Evolutionary conservation across 2,888 invertebrate species (phyloP), one percentile per base, ranked within the genome.

Genomic region (Epiblema foenella): DNA sequence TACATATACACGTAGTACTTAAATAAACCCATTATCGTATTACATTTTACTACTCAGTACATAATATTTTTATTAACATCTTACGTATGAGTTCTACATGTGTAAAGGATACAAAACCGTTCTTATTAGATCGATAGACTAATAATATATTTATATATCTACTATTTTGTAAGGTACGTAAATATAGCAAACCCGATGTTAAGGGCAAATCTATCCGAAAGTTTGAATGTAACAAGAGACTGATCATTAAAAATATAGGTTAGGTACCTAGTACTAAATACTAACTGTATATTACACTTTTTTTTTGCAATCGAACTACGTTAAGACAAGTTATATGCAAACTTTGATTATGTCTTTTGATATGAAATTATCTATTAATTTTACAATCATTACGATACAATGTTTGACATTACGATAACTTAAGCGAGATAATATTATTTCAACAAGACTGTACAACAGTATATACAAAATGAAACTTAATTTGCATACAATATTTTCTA

Each of bases 121-220:
- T 81, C 76, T 78, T 58, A 73, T 67, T 24, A 18, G 46, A 66
- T 52, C 39, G 29, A 70, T 59, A 37, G 4, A 58, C 42, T 66
- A 70, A 46, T 54, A 42, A 17, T 37, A 59, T 54, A 12, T 60
- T 12, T 42, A 17, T 65, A 42, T 51, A 72, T 75, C 74, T 63
- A 51, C 74, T 80, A 78, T 74, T 72, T 65, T 70, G 73, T 77
- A 75, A 77, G 29, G 64, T 76, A 75, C 69, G 70, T 74, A 74
- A 77, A 77, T 77, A 79, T 76, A 81, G 78, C 78, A 74, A 78
- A 73, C 79, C 81, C 76, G 77, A 79, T 81, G 80, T 77, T 81
- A 77, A 81, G 75, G 79, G 81, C 82, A 75, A 87, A 84, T 87
- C 90, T 90, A 91, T 91, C 88, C 85, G 89, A 90, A 90, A 89